Base-by-base conservation (phyloP, 2,888 invertebrate genomes). In the Agonopterix subpropinquella region DNA sequence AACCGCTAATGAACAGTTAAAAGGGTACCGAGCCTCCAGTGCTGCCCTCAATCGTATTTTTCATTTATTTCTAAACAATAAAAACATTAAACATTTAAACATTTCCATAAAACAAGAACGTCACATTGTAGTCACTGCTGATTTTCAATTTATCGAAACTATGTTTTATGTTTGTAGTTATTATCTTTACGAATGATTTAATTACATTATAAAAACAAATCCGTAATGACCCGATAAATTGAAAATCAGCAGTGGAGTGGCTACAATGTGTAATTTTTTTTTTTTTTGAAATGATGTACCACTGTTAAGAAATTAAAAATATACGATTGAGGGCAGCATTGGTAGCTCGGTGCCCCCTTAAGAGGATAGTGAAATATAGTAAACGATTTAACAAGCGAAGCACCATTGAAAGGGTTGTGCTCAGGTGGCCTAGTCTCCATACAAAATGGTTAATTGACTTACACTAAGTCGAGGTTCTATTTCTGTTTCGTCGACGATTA, bases 401-500 rank as follows among this genome's bases (percentile, higher is more conserved):
- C 83, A 84, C 83, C 82, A 73, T 72, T 67, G 53, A 62, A 57
- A 59, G 52, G 62, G 51, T 75, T 73, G 77, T 80, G 82, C 77
- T 72, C 46, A 70, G 73, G 74, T 75, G 77, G 73, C 43, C 44
- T 53, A 49, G 39, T 54, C 47, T 39, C 41, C n/a, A 43, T 39
- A 44, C 35, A 41, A 28, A 47, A 48, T 49, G 49, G 57, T 28
- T 28, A 28, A 28, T 28, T 28, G 28, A 59, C 57, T 55, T 49
- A 46, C 43, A 50, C 52, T 45, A 57, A 52, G 57, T 59, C 55
- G 52, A 58, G 50, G 42, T 41, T 28, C 42, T 59, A 54, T 45
- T 53, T 43, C 49, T 53, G 47, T 54, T 56, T 53, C 52, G 44
- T 51, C 49, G 8, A 47, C 43, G 37, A 43, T 50, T 28, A 43